Evolutionary conservation across 2,113 vertebrate genomes (phyloP).

Genomic region (Tapirus terrestris): DNA sequence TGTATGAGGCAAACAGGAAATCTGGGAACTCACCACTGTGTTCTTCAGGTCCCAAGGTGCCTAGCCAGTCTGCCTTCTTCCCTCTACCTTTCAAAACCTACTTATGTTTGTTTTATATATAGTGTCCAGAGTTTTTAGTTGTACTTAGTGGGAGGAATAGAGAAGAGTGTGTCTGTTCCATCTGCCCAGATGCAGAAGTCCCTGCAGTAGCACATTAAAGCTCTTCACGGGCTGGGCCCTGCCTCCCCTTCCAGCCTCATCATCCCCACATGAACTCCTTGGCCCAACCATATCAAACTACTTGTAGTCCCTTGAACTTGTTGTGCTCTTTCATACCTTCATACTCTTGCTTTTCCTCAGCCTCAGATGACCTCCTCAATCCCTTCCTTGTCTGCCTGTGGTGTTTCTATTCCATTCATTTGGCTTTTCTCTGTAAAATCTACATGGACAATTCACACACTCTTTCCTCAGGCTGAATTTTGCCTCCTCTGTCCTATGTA

Average conservation of each 20-base stretch:
- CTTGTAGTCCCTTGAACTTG: not conserved
- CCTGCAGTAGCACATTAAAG: too few species aligned
- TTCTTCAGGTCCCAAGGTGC: not conserved
- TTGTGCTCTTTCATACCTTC: not conserved
- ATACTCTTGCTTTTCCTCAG: not conserved
- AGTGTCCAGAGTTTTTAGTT: not conserved
- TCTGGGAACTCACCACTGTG: not conserved
- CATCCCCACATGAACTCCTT: not conserved
- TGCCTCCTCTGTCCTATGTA: not conserved
- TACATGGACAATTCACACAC: not conserved
- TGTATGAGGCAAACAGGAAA: not conserved
- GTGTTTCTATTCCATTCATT: not conserved
- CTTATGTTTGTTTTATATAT: not conserved
- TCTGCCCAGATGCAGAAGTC: not conserved
- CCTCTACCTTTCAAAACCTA: not conserved
- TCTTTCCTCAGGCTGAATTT: not conserved
- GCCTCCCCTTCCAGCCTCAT: not conserved
- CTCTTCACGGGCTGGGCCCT: not conserved
- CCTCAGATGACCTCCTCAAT: not conserved
- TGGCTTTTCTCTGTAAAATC: not conserved
- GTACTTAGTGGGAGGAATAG: not conserved
- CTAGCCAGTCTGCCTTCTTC: not conserved
- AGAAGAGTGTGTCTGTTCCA: not conserved
- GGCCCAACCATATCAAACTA: fast-evolving
- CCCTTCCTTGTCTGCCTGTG: not conserved